Evolutionary conservation across 2,888 invertebrate genomes (phyloP).

Genomic region (Helleia helle): DNA sequence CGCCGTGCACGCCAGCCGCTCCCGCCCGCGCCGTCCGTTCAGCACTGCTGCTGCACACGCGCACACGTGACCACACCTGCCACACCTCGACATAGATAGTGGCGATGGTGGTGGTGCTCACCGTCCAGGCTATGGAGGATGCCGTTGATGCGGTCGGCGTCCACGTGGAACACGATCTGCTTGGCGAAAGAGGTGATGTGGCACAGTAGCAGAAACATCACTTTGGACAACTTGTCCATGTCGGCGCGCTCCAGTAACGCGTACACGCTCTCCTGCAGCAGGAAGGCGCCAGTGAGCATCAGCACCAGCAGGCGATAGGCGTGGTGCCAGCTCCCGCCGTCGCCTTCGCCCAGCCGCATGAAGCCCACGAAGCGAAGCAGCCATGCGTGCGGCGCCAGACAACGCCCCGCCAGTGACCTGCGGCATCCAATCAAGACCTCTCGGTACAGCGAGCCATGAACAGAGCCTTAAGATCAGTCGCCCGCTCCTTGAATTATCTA

Average conservation of each 20-base stretch:
- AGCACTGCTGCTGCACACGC: constrained; percentile 19
- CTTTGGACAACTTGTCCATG: constrained; percentile 50
- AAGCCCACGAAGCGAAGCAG: constrained; percentile 16
- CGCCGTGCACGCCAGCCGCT: constrained; percentile 18
- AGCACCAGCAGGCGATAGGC: constrained; percentile 33
- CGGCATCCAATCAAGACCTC: no score
- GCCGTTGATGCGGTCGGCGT: constrained; percentile 28
- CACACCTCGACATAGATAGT: no score
- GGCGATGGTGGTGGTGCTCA: no score
- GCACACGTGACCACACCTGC: no score
- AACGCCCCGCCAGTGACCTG: constrained; percentile 11
- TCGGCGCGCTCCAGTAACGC: constrained; percentile 43
- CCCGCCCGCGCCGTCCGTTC: constrained; percentile 11
- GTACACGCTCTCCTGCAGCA: constrained; percentile 37
- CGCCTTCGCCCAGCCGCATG: constrained; percentile 12
- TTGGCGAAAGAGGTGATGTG: constrained; percentile 56
- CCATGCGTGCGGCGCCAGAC: constrained; percentile 14
- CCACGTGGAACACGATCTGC: constrained; percentile 43
- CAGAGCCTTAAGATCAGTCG: no score
- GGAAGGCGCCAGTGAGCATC: constrained; percentile 29
- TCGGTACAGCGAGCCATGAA: no score
- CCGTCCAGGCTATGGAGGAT: constrained; percentile 30
- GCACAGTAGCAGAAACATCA: constrained; percentile 59
- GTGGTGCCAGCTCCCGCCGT: constrained; percentile 21
- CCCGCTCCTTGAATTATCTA: no score